These are phyloP conservation scores for Drymonia ruficornis DNA, from an alignment of 2,888 invertebrate genomes.

Conservation along the genomic window DNA sequence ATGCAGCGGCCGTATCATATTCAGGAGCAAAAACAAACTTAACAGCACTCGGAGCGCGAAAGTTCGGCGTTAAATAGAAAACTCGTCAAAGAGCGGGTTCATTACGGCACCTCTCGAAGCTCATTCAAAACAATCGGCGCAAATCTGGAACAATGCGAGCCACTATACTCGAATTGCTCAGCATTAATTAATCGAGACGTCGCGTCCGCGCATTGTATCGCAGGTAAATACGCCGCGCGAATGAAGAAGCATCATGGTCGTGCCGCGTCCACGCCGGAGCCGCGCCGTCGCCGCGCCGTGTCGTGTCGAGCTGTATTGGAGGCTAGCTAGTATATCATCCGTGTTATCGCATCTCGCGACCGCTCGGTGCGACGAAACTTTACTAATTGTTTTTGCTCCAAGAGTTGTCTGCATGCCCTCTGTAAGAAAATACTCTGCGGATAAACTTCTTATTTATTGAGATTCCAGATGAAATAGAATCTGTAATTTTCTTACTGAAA, in stretches of 20 bases:
- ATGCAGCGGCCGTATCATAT: constrained; percentile 10
- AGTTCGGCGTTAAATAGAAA: constrained; percentile 36
- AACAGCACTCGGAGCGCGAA: constrained; percentile 15
- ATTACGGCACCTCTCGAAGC: constrained; percentile 38
- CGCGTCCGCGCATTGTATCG: constrained; percentile 40
- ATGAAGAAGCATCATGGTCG: constrained; percentile 11
- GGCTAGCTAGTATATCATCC: neutral
- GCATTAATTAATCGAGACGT: constrained; percentile 51
- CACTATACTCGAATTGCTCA: constrained; percentile 39
- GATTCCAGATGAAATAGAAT: no score
- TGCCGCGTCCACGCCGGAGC: constrained; percentile 15
- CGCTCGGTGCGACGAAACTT: constrained; percentile 34
- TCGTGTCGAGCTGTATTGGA: no score
- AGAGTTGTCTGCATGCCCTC: constrained; percentile 50
- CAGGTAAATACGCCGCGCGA: constrained; percentile 10
- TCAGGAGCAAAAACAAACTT: constrained; percentile 20
- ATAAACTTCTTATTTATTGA: constrained; percentile 35
- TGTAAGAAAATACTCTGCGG: constrained; percentile 49
- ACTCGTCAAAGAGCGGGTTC: constrained; percentile 32
- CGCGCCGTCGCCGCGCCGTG: no score
- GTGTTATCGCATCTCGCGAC: constrained; percentile 11
- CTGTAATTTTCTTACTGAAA: no score
- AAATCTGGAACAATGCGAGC: constrained; percentile 38
- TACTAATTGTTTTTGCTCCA: constrained; percentile 58
- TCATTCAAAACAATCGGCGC: constrained; percentile 45